Base-by-base conservation (phyloP, 2,888 invertebrate species). In the Melinaea marsaeus region DNA sequence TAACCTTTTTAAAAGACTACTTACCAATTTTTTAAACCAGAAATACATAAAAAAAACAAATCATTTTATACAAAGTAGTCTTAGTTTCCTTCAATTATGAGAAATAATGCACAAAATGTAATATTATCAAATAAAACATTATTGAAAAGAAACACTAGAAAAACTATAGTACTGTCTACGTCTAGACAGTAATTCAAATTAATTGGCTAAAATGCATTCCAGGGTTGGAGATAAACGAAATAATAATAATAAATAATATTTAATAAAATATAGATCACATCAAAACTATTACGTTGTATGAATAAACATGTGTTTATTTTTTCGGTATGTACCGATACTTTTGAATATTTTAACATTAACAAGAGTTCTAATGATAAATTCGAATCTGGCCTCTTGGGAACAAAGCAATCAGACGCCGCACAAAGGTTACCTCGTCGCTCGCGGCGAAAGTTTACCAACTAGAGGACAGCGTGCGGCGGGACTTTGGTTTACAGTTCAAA, bases 361-460 rank as follows among this genome's bases (percentile, higher is more conserved):
- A 61, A 68, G 66, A 69, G 64, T 65, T 69, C 64, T 69, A 67
- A 71, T 71, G 86, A 86, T 88, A 89, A 86, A 89, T 88, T 88
- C 87, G 88, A 88, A 87, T 88, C 83, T 78, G 76, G 74, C 75
- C 75, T 78, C 78, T 66, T 37, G 86, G 80, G 86, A 83, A 83
- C 84, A 81, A 84, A 83, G 88, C 88, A 88, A 88, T 88, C 88
- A 86, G 83, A 79, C 80, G 79, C 75, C 77, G 81, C 77, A 83
- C 86, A 86, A 85, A 86, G 85, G 85, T 84, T 84, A 78, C 71
- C 72, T 62, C 42, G 61, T 56, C 75, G 75, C 78, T 76, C 67
- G 72, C 67, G 74, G 74, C 69, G 63, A 70, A 79, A 80, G 74
- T 83, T 79, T 72, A 68, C 69, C 67, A 75, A 79, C 72, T 80